Percentiles rank a stretch among this genome's conserved stretches.
Conservation (phyloP, 2,797 vertebrate genomes). For the Phrynocephalus guinanensis region DNA sequence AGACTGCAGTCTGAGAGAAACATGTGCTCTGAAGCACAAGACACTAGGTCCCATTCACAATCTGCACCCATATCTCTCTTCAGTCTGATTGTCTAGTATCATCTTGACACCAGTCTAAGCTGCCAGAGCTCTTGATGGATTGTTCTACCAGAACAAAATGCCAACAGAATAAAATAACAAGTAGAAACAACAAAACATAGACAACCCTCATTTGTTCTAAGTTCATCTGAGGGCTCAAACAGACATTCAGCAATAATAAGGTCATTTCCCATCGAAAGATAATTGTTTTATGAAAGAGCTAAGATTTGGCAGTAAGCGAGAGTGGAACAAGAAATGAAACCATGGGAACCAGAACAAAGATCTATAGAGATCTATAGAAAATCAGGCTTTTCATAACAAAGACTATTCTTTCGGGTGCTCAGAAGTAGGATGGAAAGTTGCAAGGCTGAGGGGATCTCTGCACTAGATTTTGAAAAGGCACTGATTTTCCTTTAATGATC, state of each 20-base stretch:
- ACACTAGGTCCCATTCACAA: neutral
- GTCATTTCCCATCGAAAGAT: neutral
- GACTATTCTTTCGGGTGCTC: neutral
- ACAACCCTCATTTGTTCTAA: neutral
- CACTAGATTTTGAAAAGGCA: neutral
- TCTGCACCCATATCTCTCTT: neutral
- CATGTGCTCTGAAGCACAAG: neutral
- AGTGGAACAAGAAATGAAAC: neutral
- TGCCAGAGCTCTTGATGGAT: too few species aligned
- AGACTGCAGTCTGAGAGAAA: neutral
- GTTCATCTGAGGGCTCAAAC: neutral
- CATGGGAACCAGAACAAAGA: neutral
- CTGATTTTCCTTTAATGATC: neutral
- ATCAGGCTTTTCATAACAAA: neutral
- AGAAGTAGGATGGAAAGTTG: neutral
- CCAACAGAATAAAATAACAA: neutral
- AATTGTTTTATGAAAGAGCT: neutral
- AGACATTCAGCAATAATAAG: neutral
- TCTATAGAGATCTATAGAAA: neutral
- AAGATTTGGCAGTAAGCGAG: neutral
- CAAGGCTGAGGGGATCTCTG: neutral
- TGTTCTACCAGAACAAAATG: neutral
- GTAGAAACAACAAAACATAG: neutral
- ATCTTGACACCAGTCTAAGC: neutral
- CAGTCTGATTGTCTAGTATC: neutral